Evolutionary conservation across 2,797 vertebrate species (phyloP).

Genomic region (Falco concolor): DNA sequence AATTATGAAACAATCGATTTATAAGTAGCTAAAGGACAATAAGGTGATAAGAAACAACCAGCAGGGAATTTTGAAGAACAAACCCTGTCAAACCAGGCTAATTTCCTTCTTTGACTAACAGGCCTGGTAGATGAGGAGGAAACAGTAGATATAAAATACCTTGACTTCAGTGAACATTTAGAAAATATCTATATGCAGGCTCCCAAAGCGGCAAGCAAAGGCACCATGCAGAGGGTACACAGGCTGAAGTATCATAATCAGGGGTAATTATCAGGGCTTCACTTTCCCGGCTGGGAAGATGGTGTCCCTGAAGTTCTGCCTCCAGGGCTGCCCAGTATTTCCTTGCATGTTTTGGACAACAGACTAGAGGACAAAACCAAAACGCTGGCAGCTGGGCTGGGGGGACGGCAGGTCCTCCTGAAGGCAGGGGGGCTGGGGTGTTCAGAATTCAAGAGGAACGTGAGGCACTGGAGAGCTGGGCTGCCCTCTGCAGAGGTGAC

Average conservation of each 20-base stretch:
- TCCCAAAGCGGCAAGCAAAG: background rate
- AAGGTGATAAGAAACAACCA: conserved; percentile 58
- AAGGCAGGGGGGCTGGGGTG: background rate
- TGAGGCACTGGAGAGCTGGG: background rate
- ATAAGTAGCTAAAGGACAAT: conserved; percentile 45
- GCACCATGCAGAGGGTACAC: background rate
- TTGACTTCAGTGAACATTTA: background rate
- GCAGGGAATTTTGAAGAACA: conserved; percentile 59
- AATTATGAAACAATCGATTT: conserved; percentile 62
- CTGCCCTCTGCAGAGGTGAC: background rate
- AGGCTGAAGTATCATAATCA: background rate
- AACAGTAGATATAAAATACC: background rate
- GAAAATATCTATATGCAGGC: background rate
- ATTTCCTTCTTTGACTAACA: conserved; percentile 40
- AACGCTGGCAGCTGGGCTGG: background rate
- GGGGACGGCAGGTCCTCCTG: background rate
- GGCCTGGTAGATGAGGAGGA: background rate
- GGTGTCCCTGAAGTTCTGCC: background rate
- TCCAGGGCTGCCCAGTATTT: background rate
- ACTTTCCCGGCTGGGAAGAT: background rate
- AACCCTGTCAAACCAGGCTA: conserved; percentile 40
- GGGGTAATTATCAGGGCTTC: background rate
- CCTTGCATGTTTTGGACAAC: background rate
- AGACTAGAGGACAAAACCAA: background rate
- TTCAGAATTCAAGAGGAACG: background rate